Conservation (phyloP, 2,888 invertebrate species). For the Ernsta delagoae region DNA sequence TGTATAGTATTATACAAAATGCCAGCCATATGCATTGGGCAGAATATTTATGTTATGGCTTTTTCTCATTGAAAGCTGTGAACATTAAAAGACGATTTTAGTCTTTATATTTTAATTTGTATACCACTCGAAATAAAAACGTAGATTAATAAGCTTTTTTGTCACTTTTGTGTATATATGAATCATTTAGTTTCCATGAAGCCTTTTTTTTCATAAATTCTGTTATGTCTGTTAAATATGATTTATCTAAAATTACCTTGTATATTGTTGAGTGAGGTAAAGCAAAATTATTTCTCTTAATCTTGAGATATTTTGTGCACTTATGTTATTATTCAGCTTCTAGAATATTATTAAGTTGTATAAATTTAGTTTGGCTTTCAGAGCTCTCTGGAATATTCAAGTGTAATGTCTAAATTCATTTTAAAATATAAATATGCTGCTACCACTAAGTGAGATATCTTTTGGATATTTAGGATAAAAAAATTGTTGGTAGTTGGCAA, state of each 20-base stretch:
- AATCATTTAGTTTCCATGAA: conserved; percentile 59
- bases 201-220: conserved; percentile 50
- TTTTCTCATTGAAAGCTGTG: conserved; percentile 46
- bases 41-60: conserved; percentile 47
- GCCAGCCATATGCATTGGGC: conserved; percentile 42
- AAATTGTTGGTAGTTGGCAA: conserved; percentile 16
- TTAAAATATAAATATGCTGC: conserved; percentile 45
- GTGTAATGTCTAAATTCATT: conserved; percentile 50
- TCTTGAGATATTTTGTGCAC: conserved; percentile 58
- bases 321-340: conserved; percentile 54
- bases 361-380: conserved; percentile 69
- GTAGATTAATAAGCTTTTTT: conserved; percentile 39
- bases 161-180: conserved; percentile 59
- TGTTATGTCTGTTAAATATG: conserved; percentile 53
- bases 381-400: conserved; percentile 64
- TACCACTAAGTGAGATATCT: conserved; percentile 47
- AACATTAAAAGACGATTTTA: conserved; percentile 36
- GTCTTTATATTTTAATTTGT: conserved; percentile 41
- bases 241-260: conserved; percentile 61
- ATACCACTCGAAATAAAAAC: conserved; percentile 41
- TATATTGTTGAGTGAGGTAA: conserved; percentile 73
- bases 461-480: conserved; percentile 19
- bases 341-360: conserved; percentile 70
- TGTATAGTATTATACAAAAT: conserved; percentile 46
- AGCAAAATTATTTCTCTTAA: conserved; percentile 67